phyloP scores from a whole-genome alignment of 1,140 invertebrate species.

The Hyphantria cunea region DNA sequence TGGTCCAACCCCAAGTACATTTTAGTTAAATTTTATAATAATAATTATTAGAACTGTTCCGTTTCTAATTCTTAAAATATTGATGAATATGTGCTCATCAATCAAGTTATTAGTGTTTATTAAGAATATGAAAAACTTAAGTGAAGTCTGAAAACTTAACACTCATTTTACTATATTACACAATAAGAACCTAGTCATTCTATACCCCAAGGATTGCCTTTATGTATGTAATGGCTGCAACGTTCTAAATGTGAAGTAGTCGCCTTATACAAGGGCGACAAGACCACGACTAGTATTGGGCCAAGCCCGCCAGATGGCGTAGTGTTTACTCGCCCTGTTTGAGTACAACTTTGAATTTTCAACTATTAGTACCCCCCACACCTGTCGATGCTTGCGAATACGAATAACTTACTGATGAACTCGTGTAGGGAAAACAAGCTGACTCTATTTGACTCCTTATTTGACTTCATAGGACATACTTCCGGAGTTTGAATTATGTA shows the following conservation, averaged over 20 bases:
- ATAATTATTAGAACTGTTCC: no score
- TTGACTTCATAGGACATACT: conserved; percentile 1
- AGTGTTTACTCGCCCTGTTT: conserved; percentile 70
- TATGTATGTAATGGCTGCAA: no score
- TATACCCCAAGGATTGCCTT: no score
- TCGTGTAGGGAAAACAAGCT: conserved; percentile 9
- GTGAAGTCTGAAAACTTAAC: no score
- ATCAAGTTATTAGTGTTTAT: no score
- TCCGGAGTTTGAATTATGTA: neutral
- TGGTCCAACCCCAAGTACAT: no score
- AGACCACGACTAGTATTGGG: conserved; percentile 46
- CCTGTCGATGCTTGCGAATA: conserved; percentile 61
- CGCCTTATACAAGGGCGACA: conserved; percentile 44
- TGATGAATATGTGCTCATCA: no score
- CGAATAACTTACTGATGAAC: conserved; percentile 29
- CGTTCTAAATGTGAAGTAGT: conserved; percentile 22
- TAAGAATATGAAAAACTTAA: no score
- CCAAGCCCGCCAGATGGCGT: conserved; percentile 71
- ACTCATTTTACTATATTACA: no score
- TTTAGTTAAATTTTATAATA: no score
- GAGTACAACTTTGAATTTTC: conserved; percentile 73
- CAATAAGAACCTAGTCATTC: no score
- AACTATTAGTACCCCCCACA: conserved; percentile 69
- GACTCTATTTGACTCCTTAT: conserved; percentile 8
- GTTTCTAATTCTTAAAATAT: no score